Evolutionary conservation across 2,797 vertebrate species (phyloP), one percentile per base, ranked within the genome.

Genomic region (Notolepis coatsorum): DNA sequence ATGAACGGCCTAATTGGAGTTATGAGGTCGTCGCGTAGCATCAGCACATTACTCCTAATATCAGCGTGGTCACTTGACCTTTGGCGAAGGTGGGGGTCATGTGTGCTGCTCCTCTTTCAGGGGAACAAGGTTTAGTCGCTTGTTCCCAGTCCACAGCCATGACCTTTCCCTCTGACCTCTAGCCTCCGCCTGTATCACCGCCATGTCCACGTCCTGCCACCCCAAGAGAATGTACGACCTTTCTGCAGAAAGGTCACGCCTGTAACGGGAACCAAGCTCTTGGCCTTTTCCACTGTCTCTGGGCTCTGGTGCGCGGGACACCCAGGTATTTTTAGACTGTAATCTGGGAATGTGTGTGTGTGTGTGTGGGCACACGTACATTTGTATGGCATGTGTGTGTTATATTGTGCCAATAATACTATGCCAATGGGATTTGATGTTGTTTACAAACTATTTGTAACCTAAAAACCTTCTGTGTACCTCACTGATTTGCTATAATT

Each of bases 241-340:
- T 92, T 90, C 71, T 59, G 51, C 59, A 75, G 73, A 93, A 94
- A 93, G 93, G 92, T 93, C 89, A 8, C 66, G 82, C 77, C 84
- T 81, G 92, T 91, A 94, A 94, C 8, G 51, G 58, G 84, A 94
- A 79, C 84, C 91, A 65, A 13, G 12, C 65, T 82, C 66, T 59
- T 88, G 86, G 67, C 85, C 75, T 64, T 81, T 68, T 77, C 65
- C 52, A 68, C 79, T 71, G 77, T 84, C 78, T 51, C 77, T 68
- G 75, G 78, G 65, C 74, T 68, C 35, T 48, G 41, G 49, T 27
- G 73, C 1, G 17, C n/a, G 63, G 53, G 75, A 17, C 67, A 63
- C 57, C 62, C 12, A 33, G 57, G 80, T 93, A 93, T 93, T 91
- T 90, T 85, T 93, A 90, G 45, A 6, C 58, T 61, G 58, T 76